Evolutionary conservation across 2,797 vertebrate genomes (phyloP), one percentile per base, ranked within the genome.

Genomic region (Siniperca undulata): DNA sequence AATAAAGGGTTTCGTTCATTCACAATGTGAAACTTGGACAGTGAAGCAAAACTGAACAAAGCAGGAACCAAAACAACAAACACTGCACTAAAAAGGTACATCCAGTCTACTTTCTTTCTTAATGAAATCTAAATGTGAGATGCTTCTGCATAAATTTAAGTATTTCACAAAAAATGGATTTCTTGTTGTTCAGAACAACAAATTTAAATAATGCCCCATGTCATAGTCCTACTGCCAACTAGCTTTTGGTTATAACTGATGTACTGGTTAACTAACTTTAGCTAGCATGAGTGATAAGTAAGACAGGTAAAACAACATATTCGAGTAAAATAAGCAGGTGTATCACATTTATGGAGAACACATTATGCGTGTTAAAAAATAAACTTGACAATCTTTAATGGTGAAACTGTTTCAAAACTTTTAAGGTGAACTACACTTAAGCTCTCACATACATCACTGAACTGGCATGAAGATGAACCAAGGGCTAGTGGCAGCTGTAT

Each of bases 1-100:
- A 60, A 58, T 22, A 72, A 59, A 69, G 1, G 9, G 20, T 59
- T 66, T 67, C 2, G 71, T 55, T 44, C 13, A 80, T 59, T 77
- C 11, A 72, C 38, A 62, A 62, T 52, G 62, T 74, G 5, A 62
- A 66, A 71, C 46, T 42, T 67, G 8, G 7, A 10, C 10, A 19
- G 16, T 0, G 3, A 58, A 64, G 24, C 19, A 38, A 10, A 40
- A 17, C 36, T 40, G 13, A 64, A 46, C 5, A 42, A 59, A 82
- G 16, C 42, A 64, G 48, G 8, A 65, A 48, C 50, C 11, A 50
- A 61, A 30, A 50, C 2, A 36, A 40, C 22, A 50, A 30, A 55
- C 1, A 4, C 36, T 16, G 7, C 36, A 36, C 36, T 36, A 36
- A 36, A 4, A 53, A 62, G 0, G 24, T 8, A 48, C 3, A 50